Conservation (phyloP, 2,888 invertebrate species). For the Tenthredo livida region DNA sequence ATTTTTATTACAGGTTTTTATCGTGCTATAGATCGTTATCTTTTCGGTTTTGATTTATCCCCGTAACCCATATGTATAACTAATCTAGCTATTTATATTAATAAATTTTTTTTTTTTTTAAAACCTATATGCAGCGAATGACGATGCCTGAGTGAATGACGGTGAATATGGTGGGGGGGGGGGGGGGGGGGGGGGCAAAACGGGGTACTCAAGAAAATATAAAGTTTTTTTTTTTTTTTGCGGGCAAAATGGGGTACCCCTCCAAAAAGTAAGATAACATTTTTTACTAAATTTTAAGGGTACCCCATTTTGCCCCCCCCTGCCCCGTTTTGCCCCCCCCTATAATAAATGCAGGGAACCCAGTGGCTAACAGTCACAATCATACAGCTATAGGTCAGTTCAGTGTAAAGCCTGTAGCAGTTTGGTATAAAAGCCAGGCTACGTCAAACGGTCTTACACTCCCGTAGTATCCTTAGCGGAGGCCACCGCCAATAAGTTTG, state of each 20-base stretch:
- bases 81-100: background rate
- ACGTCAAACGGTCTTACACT: slow-evolving; percentile 71
- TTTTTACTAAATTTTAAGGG: too few relatives aligned
- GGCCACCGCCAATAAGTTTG: slow-evolving; percentile 48
- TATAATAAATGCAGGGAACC: slow-evolving; percentile 22
- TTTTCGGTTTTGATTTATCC: background rate
- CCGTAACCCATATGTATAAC: background rate
- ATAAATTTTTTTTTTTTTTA: too few relatives aligned
- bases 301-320: too few relatives aligned
- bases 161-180: too few relatives aligned
- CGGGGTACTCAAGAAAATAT: too few relatives aligned
- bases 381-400: slow-evolving; percentile 8
- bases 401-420: slow-evolving; percentile 56
- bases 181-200: too few relatives aligned
- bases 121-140: background rate
- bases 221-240: too few relatives aligned
- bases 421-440: slow-evolving; percentile 73
- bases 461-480: slow-evolving; percentile 62
- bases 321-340: too few relatives aligned
- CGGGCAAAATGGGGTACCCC: too few relatives aligned
- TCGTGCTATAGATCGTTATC: background rate
- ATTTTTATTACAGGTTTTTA: background rate
- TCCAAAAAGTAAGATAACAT: too few relatives aligned
- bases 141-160: slow-evolving; percentile 13
- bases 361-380: background rate